Percentiles rank a stretch among this genome's conserved stretches.
Conservation (phyloP, 1,140 invertebrate genomes). For the Lordiphosa stackelbergi region DNA sequence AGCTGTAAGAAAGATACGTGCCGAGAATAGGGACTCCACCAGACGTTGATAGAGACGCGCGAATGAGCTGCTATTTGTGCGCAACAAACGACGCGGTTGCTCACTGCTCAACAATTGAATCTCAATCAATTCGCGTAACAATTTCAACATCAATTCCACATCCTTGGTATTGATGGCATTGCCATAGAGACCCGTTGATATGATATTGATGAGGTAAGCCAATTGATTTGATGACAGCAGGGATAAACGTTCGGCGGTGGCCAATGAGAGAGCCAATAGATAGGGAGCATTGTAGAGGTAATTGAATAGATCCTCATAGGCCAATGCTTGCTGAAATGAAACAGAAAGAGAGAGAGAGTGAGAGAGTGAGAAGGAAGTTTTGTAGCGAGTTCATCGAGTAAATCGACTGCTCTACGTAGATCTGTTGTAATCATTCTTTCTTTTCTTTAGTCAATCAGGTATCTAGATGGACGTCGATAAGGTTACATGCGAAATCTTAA, state of each 20-base stretch:
- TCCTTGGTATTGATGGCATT: conserved; percentile 90
- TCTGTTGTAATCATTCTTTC: too few species aligned
- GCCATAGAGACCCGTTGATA: conserved; percentile 90
- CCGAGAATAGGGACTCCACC: conserved; percentile 92
- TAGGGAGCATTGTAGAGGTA: conserved; percentile 88
- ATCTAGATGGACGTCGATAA: too few species aligned
- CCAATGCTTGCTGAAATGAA: conserved; percentile 82
- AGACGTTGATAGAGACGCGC: conserved; percentile 92
- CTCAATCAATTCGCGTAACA: conserved; percentile 89
- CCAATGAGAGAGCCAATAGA: conserved; percentile 87
- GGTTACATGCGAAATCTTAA: too few species aligned
- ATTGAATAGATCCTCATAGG: conserved; percentile 88
- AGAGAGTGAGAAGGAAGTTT: too few species aligned
- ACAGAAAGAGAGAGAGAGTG: neutral
- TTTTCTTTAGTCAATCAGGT: too few species aligned
- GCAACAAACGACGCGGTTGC: conserved; percentile 89
- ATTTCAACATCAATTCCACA: conserved; percentile 85
- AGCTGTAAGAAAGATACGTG: conserved; percentile 94
- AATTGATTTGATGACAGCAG: conserved; percentile 81
- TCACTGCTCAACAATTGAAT: conserved; percentile 88
- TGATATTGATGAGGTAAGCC: conserved; percentile 83
- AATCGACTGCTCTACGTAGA: too few species aligned
- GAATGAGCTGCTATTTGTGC: conserved; percentile 92
- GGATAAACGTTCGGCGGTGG: conserved; percentile 85
- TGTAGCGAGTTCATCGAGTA: too few species aligned